A percentile compares a stretch with the other conserved stretches of the same genome.
Evolutionary conservation across 2,888 invertebrate species (phyloP).

Genomic region (Rugalucina vietnamica): DNA sequence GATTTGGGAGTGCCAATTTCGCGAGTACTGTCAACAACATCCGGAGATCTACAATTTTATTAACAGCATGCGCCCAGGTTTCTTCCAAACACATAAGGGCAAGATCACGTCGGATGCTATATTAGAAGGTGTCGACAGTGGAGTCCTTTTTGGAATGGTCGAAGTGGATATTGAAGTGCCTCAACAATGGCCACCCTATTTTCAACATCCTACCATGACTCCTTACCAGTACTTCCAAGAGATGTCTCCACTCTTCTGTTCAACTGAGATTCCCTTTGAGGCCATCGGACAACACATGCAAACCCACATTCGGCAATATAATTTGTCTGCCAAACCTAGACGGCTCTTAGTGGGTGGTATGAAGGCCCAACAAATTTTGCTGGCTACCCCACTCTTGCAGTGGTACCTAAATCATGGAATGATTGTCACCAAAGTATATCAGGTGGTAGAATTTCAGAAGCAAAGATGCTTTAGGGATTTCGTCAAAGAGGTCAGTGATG

Average conservation of each 20-base stretch:
- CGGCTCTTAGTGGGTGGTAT: conserved; percentile 47
- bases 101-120: conserved; percentile 23
- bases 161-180: conserved; percentile 52
- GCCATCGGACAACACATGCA: conserved; percentile 55
- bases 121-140: conserved; percentile 24
- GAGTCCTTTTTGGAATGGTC: conserved; percentile 38
- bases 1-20: conserved; percentile 54
- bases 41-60: conserved; percentile 41
- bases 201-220: conserved; percentile 20
- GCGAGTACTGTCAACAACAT: conserved; percentile 25
- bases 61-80: conserved; percentile 17
- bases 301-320: conserved; percentile 21
- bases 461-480: conserved; percentile 50
- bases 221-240: conserved; percentile 40
- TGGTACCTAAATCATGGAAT: conserved; percentile 64
- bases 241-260: conserved; percentile 54
- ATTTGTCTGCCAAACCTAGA: conserved; percentile 28
- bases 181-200: conserved; percentile 25
- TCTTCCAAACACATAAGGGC: conserved; percentile 32
- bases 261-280: conserved; percentile 40
- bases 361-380: conserved; percentile 42
- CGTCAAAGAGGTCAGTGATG: not conserved
- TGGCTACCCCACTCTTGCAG: conserved; percentile 51
- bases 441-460: conserved; percentile 49
- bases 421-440: conserved; percentile 45